Percentiles rank a stretch among this genome's conserved stretches.
phyloP scores from a whole-genome alignment of 2,888 invertebrate species.

The Muschampia plurimacula region DNA sequence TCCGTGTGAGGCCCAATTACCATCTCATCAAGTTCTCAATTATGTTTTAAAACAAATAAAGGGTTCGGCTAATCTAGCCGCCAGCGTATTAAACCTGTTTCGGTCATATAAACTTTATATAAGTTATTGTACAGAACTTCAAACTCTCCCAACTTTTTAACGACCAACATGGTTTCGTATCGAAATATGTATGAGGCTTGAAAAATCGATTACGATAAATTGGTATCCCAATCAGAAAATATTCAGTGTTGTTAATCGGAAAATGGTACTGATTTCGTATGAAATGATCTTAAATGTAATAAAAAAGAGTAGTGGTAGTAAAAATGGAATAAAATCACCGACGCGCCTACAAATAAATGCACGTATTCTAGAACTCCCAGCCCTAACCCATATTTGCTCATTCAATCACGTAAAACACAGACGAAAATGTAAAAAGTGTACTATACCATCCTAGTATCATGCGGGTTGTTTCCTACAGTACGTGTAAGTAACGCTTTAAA shows the following conservation, averaged over 20 bases:
- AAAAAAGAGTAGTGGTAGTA: neutral
- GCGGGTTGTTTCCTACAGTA: constrained; percentile 57
- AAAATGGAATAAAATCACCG: neutral
- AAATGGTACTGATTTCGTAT: constrained; percentile 8
- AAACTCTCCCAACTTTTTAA: constrained; percentile 35
- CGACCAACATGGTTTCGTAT: constrained; percentile 19
- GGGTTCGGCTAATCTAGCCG: constrained; percentile 53
- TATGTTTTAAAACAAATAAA: constrained; percentile 75
- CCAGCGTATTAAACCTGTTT: constrained; percentile 53
- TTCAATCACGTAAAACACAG: constrained; percentile 22
- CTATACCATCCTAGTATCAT: constrained; percentile 56
- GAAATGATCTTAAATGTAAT: neutral
- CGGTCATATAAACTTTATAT: constrained; percentile 45
- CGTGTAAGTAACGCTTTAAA: constrained; percentile 68
- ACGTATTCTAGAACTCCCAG: constrained; percentile 8
- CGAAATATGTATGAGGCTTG: constrained; percentile 31
- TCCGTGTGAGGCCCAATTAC: constrained; percentile 69
- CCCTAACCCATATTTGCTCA: constrained; percentile 35
- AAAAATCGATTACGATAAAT: constrained; percentile 39
- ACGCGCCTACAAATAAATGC: constrained; percentile 9
- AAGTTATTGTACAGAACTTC: constrained; percentile 35
- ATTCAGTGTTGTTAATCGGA: constrained; percentile 31
- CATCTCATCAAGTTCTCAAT: constrained; percentile 65
- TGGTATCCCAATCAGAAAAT: constrained; percentile 32
- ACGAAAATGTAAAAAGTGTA: constrained; percentile 24